A percentile compares a stretch with the other conserved stretches of the same genome.
Conservation (phyloP, 2,888 invertebrate genomes). For the Drosophila mercatorum region DNA sequence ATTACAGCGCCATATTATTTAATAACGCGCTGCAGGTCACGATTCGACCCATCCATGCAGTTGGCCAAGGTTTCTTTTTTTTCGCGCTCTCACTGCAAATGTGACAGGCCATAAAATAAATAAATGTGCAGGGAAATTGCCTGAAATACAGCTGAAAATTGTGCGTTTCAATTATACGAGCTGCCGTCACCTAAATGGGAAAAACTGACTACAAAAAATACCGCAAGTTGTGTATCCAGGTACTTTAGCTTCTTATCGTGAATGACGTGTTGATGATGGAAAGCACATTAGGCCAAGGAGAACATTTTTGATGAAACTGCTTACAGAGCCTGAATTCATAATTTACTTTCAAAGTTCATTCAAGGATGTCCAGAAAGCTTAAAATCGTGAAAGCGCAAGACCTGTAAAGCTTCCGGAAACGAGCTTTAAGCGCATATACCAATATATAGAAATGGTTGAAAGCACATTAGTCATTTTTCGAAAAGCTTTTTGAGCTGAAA, state of each 20-base stretch:
- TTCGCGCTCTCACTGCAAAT: conserved; percentile 5
- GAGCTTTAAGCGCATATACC: too few species aligned
- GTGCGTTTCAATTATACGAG: conserved; percentile 18
- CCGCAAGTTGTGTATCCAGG: not conserved
- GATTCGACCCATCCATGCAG: conserved; percentile 32
- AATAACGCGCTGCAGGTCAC: conserved; percentile 55
- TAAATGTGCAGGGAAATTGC: conserved; percentile 40
- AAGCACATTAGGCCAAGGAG: not conserved
- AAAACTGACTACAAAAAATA: not conserved
- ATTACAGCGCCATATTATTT: conserved; percentile 69
- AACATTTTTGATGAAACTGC: not conserved
- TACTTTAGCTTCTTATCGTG: not conserved
- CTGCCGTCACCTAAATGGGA: not conserved
- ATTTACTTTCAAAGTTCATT: not conserved
- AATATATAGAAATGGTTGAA: too few species aligned
- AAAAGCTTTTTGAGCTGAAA: too few species aligned
- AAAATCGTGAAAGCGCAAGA: too few species aligned
- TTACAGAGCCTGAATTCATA: not conserved
- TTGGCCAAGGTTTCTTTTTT: conserved; percentile 32
- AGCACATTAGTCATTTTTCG: too few species aligned
- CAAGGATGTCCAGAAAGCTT: too few species aligned
- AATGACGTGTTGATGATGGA: not conserved
- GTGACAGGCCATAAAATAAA: conserved; percentile 45
- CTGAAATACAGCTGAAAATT: conserved; percentile 56
- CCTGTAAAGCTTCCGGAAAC: too few species aligned